Evolutionary conservation across 2,888 invertebrate genomes (phyloP).

Genomic region (Pachycephus smyrnensis): DNA sequence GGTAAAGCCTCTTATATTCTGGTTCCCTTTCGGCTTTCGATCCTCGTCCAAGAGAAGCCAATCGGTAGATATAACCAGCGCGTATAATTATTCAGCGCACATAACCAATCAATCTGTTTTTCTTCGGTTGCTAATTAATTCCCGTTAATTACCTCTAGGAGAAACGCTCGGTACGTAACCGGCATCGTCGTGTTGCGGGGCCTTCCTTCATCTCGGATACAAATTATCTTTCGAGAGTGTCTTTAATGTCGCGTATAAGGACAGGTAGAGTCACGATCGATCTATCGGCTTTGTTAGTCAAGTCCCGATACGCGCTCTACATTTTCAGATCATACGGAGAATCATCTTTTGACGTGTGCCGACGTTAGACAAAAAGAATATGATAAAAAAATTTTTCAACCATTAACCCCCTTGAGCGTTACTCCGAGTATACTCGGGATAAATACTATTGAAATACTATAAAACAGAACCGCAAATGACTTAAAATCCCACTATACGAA

Average conservation of each 20-base stretch:
- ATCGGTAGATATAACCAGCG: background rate
- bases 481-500: background rate
- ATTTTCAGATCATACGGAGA: background rate
- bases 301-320: background rate
- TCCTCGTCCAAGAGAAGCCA: background rate
- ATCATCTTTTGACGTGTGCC: background rate
- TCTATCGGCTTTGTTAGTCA: background rate
- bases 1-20: background rate
- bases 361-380: background rate
- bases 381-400: background rate
- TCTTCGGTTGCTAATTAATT: conserved; percentile 53
- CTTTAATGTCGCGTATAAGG: background rate
- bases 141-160: conserved; percentile 54
- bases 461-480: background rate
- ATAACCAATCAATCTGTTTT: conserved; percentile 47
- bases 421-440: background rate
- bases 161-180: conserved; percentile 28
- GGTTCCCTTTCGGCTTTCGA: background rate
- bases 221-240: conserved; percentile 28
- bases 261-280: background rate
- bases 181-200: conserved; percentile 35
- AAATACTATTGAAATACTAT: background rate
- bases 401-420: background rate
- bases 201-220: conserved; percentile 37
- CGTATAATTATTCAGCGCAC: conserved; percentile 23